Evolutionary conservation across 2,113 vertebrate species (phyloP), one percentile per base, ranked within the genome.

Genomic region (Ictalurus punctatus): DNA sequence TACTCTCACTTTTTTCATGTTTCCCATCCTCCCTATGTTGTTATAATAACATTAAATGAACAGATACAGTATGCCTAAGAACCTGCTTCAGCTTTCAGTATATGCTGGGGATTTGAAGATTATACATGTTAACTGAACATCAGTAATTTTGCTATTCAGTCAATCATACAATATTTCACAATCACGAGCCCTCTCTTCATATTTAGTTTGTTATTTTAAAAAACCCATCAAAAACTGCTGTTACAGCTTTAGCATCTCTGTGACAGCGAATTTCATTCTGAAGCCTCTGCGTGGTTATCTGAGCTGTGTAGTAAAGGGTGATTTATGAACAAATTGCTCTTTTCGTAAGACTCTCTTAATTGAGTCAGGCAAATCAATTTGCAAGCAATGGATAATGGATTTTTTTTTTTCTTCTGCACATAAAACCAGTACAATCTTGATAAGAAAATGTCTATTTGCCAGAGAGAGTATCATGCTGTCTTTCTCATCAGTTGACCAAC

Each of bases 151-250:
- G 6, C 13, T 58, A 27, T 34, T 71, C 19, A 30, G 9, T 30
- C 54, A 56, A 30, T 25, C 37, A 30, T 27, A 61, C 58, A 16
- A 17, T 74, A 44, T 52, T 25, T 61, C 59, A 14, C 30, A 67
- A n/a, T 82, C 83, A 67, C 25, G 2, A 3, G 37, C 21, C 16
- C 30, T 82, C 58, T 86, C 44, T 82, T 69, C 30, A 56, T 85
- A 88, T 78, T 67, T 88, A 34, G 67, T 61, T 61, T 90, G 79
- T 81, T 54, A 90, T 88, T 69, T 78, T 52, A 63, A 90, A 83
- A 63, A 90, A 83, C 56, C 67, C 44, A 82, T 63, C 74, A 82
- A 54, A 81, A 67, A 56, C 79, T 34, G 48, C 65, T 59, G 58
- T 58, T 88, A 48, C 63, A 86, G 30, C 34, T 52, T 56, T 74